A percentile compares a stretch with the other conserved stretches of the same genome.
Conservation (phyloP, 2,888 invertebrate species). For the Halictus quadricinctus region DNA sequence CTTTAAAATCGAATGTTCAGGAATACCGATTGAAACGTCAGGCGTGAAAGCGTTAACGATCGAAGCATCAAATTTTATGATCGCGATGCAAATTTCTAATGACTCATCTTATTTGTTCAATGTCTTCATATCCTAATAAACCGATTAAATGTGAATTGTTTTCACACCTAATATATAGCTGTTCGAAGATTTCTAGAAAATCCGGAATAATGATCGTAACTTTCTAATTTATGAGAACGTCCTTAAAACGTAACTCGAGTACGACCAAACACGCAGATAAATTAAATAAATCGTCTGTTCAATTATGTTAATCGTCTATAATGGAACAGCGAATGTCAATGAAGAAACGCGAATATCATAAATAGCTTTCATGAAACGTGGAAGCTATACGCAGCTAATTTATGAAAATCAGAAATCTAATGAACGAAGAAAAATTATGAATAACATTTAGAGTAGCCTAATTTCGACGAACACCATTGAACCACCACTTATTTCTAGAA, state of each 20-base stretch:
- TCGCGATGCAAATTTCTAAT: neutral
- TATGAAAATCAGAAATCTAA: neutral
- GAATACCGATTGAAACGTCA: neutral
- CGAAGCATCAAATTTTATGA: conserved; percentile 15
- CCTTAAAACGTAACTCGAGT: neutral
- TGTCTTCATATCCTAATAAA: neutral
- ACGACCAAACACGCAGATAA: neutral
- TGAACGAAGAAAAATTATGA: neutral
- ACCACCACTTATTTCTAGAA: no score
- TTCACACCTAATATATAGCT: neutral
- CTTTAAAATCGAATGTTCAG: neutral
- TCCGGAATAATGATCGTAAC: neutral
- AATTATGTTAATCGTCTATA: neutral
- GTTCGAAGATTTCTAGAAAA: neutral
- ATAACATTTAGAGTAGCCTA: no score
- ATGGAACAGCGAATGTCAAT: neutral
- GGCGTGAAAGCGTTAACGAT: conserved; percentile 18
- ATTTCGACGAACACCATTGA: no score
- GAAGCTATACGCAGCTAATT: no score
- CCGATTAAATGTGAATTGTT: neutral
- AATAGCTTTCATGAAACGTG: neutral
- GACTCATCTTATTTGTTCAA: neutral
- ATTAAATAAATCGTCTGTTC: neutral
- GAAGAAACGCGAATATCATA: neutral
- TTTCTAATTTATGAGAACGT: neutral